phyloP scores from a whole-genome alignment of 1,140 invertebrate species.

The Papilio machaon region DNA sequence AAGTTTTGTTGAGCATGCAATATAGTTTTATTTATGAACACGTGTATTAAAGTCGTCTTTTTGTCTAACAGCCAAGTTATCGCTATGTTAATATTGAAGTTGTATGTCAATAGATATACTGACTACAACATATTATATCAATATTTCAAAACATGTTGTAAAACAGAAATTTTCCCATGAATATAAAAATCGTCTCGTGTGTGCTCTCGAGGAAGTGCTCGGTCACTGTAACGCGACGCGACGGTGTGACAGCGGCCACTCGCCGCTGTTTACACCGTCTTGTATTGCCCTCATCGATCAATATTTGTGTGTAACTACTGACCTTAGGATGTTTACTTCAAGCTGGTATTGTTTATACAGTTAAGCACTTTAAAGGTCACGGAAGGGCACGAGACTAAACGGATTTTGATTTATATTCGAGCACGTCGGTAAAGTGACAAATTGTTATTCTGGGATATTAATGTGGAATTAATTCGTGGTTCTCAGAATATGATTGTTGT shows the following conservation, averaged over 20 bases:
- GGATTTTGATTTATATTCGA: background rate
- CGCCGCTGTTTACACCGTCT: constrained; percentile 30
- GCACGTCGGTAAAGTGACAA: background rate
- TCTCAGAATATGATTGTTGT: background rate
- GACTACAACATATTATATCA: background rate
- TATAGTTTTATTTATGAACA: too few relatives aligned
- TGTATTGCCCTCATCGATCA: constrained; percentile 27
- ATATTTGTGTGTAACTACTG: constrained; percentile 35
- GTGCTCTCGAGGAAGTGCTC: constrained; percentile 24
- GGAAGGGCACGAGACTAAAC: background rate
- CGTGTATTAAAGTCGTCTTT: too few relatives aligned
- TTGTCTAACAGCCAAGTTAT: too few relatives aligned
- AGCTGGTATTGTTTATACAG: constrained; percentile 6
- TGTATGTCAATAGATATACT: too few relatives aligned
- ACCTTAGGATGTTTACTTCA: background rate
- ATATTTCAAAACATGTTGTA: background rate
- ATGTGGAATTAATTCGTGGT: background rate
- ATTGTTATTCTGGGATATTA: background rate
- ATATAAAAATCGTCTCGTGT: background rate
- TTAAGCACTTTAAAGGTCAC: constrained; percentile 34
- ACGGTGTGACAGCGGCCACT: constrained; percentile 2
- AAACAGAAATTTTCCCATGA: constrained; percentile 1
- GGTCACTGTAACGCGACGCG: background rate
- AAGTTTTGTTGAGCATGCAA: too few relatives aligned
- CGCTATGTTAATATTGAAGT: too few relatives aligned